These are phyloP conservation scores for Pristionchus fissidentatus DNA, from an alignment of 2,888 invertebrate species.

Conservation along the genomic window DNA sequence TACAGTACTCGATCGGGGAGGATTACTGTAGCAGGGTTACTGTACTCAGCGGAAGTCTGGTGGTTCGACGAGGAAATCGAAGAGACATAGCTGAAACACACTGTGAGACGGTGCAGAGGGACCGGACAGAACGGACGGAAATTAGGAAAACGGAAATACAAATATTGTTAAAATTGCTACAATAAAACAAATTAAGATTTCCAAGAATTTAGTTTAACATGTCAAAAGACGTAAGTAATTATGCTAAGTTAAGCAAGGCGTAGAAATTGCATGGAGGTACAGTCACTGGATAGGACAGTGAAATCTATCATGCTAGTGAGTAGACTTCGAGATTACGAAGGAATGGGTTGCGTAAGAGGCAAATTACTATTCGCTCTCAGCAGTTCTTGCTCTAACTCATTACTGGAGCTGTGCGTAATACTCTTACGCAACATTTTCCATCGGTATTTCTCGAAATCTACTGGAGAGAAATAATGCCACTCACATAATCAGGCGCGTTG, in stretches of 20 bases:
- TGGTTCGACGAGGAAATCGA: conserved; percentile 12
- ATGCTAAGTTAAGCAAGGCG: too few species aligned
- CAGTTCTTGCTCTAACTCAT: too few species aligned
- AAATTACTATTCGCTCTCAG: too few species aligned
- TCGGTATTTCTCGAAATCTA: too few species aligned
- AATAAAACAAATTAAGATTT: not conserved
- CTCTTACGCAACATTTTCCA: not conserved
- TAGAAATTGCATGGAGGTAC: too few species aligned
- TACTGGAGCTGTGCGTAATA: too few species aligned
- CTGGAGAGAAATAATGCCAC: not conserved
- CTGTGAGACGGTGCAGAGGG: conserved; percentile 20
- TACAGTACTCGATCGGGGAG: too few species aligned
- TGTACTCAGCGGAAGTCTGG: not conserved
- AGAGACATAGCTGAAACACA: conserved; percentile 44
- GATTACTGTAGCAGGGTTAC: not conserved
- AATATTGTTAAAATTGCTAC: not conserved
- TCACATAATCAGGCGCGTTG: conserved; percentile 79
- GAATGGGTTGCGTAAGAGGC: too few species aligned
- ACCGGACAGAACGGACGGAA: not conserved
- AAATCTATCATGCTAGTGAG: not conserved
- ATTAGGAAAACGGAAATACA: not conserved
- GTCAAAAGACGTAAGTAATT: too few species aligned
- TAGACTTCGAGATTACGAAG: not conserved
- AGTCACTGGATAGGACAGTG: too few species aligned
- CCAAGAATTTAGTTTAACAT: too few species aligned